Conservation (phyloP, 2,888 invertebrate genomes). For the Synanthedon formicaeformis region DNA sequence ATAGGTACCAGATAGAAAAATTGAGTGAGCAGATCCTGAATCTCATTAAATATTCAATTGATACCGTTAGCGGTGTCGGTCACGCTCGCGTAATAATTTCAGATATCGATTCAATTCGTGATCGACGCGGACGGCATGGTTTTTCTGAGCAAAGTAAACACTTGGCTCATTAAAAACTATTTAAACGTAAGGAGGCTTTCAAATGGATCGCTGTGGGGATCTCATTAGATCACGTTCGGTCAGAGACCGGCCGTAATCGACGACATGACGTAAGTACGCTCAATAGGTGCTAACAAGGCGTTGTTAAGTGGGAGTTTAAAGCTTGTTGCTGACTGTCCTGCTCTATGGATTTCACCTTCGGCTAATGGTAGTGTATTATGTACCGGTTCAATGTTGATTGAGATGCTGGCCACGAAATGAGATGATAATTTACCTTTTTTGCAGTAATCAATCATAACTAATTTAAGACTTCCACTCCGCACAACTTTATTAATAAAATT, state of each 20-base stretch:
- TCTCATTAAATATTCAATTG: conserved; percentile 14
- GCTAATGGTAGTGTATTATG: conserved; percentile 33
- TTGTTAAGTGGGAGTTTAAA: conserved; percentile 28
- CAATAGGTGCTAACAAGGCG: conserved; percentile 53
- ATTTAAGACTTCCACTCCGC: neutral
- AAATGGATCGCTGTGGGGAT: conserved; percentile 38
- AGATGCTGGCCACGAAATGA: neutral
- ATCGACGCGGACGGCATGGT: conserved; percentile 26
- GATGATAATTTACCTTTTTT: conserved; percentile 7
- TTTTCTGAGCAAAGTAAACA: conserved; percentile 21
- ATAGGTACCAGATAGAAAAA: neutral
- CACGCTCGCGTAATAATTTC: conserved; percentile 37
- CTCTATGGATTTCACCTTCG: conserved; percentile 45
- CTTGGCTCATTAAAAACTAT: conserved; percentile 38
- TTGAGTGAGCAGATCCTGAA: neutral
- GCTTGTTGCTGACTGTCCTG: conserved; percentile 23
- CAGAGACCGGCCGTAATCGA: conserved; percentile 24
- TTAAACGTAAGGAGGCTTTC: conserved; percentile 30
- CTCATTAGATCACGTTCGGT: conserved; percentile 42
- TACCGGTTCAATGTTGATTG: conserved; percentile 21
- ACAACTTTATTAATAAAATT: too few species aligned
- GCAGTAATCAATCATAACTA: conserved; percentile 8
- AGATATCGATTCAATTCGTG: conserved; percentile 39
- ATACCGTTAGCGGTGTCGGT: conserved; percentile 25
- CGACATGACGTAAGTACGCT: conserved; percentile 42